A percentile compares a stretch with the other conserved stretches of the same genome.
These are phyloP conservation scores for Centropus bengalensis DNA, from an alignment of 2,113 vertebrate species.

Conservation along the genomic window DNA sequence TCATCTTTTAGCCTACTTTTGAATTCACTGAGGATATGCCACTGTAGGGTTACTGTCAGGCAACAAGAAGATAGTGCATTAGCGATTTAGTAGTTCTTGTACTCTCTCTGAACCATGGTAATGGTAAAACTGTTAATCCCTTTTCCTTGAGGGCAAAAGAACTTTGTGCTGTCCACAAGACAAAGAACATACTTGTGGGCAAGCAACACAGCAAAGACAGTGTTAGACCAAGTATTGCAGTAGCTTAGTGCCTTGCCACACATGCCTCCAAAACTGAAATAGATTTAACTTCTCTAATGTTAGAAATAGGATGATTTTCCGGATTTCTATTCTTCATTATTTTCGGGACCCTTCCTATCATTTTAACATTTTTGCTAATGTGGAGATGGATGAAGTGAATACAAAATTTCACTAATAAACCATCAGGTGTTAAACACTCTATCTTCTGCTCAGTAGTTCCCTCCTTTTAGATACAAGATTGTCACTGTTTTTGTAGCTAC, in stretches of 20 bases:
- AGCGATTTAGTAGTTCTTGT: not conserved
- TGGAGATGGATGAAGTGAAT: not conserved
- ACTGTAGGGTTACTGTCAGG: not conserved
- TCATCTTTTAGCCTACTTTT: not conserved
- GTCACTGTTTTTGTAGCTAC: not conserved
- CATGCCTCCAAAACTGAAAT: not conserved
- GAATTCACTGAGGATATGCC: not conserved
- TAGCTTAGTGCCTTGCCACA: not conserved
- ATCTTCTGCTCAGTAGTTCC: not conserved
- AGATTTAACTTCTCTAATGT: not conserved
- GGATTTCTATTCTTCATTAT: not conserved
- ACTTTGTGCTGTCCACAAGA: not conserved
- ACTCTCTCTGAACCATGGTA: not conserved
- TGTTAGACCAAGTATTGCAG: not conserved
- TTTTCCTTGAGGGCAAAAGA: not conserved
- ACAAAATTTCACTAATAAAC: not conserved
- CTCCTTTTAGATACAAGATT: not conserved
- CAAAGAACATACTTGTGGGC: not conserved
- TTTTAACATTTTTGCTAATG: not conserved
- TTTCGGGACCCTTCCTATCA: not conserved
- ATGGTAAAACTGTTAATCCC: not conserved
- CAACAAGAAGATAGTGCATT: not conserved
- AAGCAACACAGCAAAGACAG: not conserved
- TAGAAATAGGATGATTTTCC: not conserved
- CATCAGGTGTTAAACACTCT: not conserved